A percentile compares a stretch with the other conserved stretches of the same genome.
Conservation (phyloP, 2,888 invertebrate genomes). For the Proisotoma minuta region DNA sequence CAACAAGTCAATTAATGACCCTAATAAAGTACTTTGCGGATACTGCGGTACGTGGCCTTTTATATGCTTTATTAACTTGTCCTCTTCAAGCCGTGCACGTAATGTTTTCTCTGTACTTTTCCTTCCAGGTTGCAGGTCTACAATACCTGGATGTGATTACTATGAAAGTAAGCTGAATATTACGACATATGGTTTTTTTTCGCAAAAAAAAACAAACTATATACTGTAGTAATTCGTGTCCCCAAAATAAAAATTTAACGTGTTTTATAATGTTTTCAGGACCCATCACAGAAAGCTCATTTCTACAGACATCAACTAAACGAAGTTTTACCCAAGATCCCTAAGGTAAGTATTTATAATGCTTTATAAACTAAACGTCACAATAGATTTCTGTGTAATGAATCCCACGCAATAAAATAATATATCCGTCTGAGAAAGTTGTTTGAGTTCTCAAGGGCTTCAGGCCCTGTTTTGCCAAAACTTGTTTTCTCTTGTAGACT, state of each 20-base stretch:
- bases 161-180: constrained; percentile 70
- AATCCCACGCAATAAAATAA: not conserved
- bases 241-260: not conserved
- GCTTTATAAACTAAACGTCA: not conserved
- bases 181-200: constrained; percentile 57
- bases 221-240: not conserved
- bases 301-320: constrained; percentile 83
- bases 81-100: not conserved
- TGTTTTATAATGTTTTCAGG: constrained; percentile 1
- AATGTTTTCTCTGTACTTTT: not conserved
- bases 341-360: constrained; percentile 64
- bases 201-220: constrained; percentile 50
- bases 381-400: not conserved
- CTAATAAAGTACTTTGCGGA: constrained; percentile 89
- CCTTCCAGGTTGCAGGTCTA: constrained; percentile 72
- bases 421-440: not conserved
- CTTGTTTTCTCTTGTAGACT: not conserved
- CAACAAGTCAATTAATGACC: constrained; percentile 83
- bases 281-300: constrained; percentile 55
- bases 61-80: not conserved
- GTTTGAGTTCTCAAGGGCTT: not conserved
- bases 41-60: not conserved
- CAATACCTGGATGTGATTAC: constrained; percentile 89
- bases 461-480: not conserved
- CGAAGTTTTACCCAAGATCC: constrained; percentile 80